Percentiles rank a stretch among this genome's conserved stretches.
phyloP scores from a whole-genome alignment of 2,888 invertebrate genomes.

The Melieria crassipennis region DNA sequence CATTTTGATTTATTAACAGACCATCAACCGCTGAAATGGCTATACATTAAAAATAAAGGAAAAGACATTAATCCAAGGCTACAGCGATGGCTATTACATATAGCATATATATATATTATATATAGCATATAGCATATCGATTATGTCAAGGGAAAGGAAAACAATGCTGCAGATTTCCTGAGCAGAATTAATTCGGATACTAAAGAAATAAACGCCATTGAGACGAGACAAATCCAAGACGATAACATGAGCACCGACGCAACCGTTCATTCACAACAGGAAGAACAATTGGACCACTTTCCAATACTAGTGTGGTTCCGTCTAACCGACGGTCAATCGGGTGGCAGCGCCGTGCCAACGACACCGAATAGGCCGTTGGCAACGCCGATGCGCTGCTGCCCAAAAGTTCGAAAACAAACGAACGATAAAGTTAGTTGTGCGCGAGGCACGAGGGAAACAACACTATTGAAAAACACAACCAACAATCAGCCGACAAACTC shows the following conservation, averaged over 20 bases:
- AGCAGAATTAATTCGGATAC: conserved; percentile 8
- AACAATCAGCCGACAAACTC: too few relatives aligned
- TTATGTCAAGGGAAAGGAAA: neutral
- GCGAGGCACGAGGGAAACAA: too few relatives aligned
- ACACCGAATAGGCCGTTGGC: too few relatives aligned
- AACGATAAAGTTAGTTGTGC: too few relatives aligned
- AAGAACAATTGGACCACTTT: conserved; percentile 32
- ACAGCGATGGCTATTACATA: neutral
- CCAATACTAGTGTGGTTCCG: conserved; percentile 9
- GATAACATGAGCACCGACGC: conserved; percentile 7
- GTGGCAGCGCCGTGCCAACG: too few relatives aligned
- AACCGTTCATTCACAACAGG: conserved; percentile 30
- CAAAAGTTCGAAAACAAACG: too few relatives aligned
- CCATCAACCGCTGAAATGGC: conserved; percentile 16
- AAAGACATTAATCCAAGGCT: conserved; percentile 4
- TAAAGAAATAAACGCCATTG: conserved; percentile 8
- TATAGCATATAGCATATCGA: neutral
- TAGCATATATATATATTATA: too few relatives aligned
- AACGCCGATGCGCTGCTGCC: too few relatives aligned
- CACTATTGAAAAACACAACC: too few relatives aligned
- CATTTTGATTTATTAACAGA: neutral
- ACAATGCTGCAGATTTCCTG: neutral
- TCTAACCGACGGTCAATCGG: too few relatives aligned
- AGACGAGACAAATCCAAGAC: neutral
- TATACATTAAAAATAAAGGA: conserved; percentile 6